Percentiles rank a stretch among this genome's conserved stretches.
Conservation (phyloP, 2,113 vertebrate species). For the Dicerorhinus sumatrensis region DNA sequence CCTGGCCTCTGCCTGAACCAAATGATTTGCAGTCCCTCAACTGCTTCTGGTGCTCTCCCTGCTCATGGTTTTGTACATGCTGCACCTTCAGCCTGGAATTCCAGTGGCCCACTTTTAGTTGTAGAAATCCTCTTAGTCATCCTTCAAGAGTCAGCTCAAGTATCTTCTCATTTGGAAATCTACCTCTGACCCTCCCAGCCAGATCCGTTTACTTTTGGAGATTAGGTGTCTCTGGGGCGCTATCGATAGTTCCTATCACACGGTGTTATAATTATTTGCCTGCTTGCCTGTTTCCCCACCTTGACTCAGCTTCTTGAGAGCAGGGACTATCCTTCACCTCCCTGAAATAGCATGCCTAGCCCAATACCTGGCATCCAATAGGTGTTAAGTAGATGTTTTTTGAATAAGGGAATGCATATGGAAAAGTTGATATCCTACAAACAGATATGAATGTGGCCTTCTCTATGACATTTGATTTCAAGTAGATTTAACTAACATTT, state of each 20-base stretch:
- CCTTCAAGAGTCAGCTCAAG: background rate
- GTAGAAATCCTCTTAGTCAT: background rate
- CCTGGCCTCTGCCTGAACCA: background rate
- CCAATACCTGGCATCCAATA: background rate
- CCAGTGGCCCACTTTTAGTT: background rate
- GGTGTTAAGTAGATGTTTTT: background rate
- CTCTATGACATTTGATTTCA: background rate
- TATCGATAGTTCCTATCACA: background rate
- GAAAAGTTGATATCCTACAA: background rate
- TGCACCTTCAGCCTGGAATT: background rate
- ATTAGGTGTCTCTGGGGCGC: background rate
- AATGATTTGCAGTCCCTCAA: fast-evolving
- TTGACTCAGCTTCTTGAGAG: background rate
- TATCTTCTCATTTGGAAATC: background rate
- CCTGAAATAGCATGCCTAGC: background rate
- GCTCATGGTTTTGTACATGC: background rate
- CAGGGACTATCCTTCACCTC: background rate
- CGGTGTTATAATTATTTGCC: background rate
- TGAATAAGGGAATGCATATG: background rate
- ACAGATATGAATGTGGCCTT: background rate
- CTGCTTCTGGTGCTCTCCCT: background rate
- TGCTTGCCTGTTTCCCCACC: background rate
- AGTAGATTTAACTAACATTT: background rate
- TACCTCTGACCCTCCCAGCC: background rate
- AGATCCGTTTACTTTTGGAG: background rate